phyloP scores from a whole-genome alignment of 2,797 vertebrate genomes.

The Hirundo rustica region DNA sequence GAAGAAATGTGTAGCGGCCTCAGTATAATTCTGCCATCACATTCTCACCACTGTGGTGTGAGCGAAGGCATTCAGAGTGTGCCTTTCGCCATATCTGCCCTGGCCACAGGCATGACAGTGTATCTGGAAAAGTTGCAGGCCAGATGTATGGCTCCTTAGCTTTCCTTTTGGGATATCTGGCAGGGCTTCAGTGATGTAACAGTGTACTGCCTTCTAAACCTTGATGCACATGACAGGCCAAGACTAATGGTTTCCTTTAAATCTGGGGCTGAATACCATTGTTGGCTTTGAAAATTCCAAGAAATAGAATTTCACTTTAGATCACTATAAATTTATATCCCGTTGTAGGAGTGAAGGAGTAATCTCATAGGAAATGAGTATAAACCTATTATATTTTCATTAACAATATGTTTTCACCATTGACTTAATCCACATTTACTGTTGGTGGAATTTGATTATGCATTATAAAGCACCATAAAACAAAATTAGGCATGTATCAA shows the following conservation, averaged over 20 bases:
- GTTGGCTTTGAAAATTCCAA: conserved; percentile 69
- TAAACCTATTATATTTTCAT: conserved; percentile 71
- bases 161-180: conserved; percentile 52
- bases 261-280: conserved; percentile 68
- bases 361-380: conserved; percentile 63
- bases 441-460: conserved; percentile 62
- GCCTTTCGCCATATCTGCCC: background rate
- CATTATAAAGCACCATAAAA: conserved; percentile 58
- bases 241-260: conserved; percentile 76
- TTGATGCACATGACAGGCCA: conserved; percentile 70
- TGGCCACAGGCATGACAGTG: background rate
- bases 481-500: conserved; percentile 60
- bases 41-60: background rate
- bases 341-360: conserved; percentile 68
- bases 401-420: conserved; percentile 72
- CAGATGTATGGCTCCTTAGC: conserved; percentile 50
- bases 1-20: conserved; percentile 6
- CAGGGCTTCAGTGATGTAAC: conserved; percentile 59
- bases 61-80: background rate
- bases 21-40: conserved; percentile 40
- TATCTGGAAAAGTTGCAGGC: conserved; percentile 43
- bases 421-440: conserved; percentile 68
- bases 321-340: conserved; percentile 74
- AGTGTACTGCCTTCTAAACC: conserved; percentile 59
- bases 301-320: conserved; percentile 75